Evolutionary conservation across 2,888 invertebrate species (phyloP).

Genomic region (Amphipoea oculea): DNA sequence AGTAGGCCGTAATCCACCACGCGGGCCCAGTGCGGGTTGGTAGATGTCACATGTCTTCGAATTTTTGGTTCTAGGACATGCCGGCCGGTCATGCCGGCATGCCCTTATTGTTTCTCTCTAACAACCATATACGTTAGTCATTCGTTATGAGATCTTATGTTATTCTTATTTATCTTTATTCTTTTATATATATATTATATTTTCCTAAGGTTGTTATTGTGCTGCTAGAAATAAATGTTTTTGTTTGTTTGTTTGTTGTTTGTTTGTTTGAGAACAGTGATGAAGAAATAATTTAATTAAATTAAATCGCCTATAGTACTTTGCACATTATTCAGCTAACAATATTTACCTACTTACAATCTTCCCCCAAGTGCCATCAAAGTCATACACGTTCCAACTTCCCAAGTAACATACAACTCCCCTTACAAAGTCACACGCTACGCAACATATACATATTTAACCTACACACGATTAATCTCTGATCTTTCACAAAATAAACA

Average conservation of each 20-base stretch:
- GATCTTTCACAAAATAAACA: conserved; percentile 71
- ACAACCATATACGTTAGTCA: too few relatives aligned
- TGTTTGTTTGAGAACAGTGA: neutral
- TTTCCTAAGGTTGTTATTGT: too few relatives aligned
- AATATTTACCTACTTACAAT: neutral
- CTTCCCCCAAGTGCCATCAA: conserved; percentile 13
- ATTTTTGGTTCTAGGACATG: neutral
- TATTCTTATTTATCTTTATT: too few relatives aligned
- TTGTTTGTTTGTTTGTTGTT: too few relatives aligned
- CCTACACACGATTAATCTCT: conserved; percentile 61
- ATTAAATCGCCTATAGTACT: neutral
- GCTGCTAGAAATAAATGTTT: too few relatives aligned
- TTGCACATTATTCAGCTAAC: neutral
- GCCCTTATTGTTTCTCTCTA: too few relatives aligned
- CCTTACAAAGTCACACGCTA: conserved; percentile 27
- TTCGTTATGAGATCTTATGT: too few relatives aligned
- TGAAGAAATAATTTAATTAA: too few relatives aligned
- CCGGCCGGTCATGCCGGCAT: too few relatives aligned
- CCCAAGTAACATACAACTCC: conserved; percentile 13
- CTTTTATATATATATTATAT: too few relatives aligned
- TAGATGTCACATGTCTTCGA: neutral
- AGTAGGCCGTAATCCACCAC: neutral
- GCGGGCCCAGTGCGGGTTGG: neutral
- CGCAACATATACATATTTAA: conserved; percentile 44
- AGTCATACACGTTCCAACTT: conserved; percentile 34